A percentile compares a stretch with the other conserved stretches of the same genome.
phyloP scores from a whole-genome alignment of 1,140 invertebrate species.

The Diabrotica undecimpunctata region DNA sequence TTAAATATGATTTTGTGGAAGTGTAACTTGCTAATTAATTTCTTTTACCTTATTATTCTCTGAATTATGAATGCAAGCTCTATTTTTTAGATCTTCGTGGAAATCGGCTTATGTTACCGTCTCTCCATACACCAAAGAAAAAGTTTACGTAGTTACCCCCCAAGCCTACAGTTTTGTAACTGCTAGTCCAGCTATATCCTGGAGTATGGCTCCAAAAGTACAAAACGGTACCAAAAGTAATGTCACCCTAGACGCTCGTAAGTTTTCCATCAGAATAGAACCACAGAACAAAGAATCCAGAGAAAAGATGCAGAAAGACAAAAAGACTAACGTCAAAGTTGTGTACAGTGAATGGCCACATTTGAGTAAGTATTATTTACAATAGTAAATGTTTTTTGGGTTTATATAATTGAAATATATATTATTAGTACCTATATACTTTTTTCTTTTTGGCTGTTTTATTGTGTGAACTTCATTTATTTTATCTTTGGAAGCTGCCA shows the following conservation, averaged over 20 bases:
- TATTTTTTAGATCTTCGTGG: slow-evolving; percentile 51
- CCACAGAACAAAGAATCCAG: slow-evolving; percentile 44
- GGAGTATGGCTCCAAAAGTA: slow-evolving; percentile 37
- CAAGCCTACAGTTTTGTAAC: slow-evolving; percentile 50
- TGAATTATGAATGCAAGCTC: too few species aligned
- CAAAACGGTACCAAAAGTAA: slow-evolving; percentile 40
- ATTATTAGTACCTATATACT: too few species aligned
- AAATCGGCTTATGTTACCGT: slow-evolving; percentile 64
- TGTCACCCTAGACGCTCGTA: slow-evolving; percentile 52
- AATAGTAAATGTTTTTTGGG: slow-evolving; percentile 9
- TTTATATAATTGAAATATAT: too few species aligned
- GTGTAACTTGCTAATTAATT: too few species aligned
- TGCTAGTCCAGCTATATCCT: slow-evolving; percentile 32
- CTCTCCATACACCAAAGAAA: slow-evolving; percentile 68
- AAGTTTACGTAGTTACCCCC: slow-evolving; percentile 74
- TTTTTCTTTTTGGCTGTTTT: too few species aligned
- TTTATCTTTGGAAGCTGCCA: too few species aligned
- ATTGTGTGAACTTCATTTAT: too few species aligned
- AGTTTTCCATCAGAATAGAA: slow-evolving; percentile 57
- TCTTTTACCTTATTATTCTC: too few species aligned
- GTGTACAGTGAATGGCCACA: slow-evolving; percentile 53
- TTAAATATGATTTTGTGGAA: too few species aligned
- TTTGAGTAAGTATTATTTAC: slow-evolving; percentile 50
- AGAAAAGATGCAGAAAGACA: slow-evolving; percentile 42
- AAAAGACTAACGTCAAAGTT: slow-evolving; percentile 45